Base-by-base conservation (phyloP, 1,140 invertebrate species). In the Helicoverpa zea region DNA sequence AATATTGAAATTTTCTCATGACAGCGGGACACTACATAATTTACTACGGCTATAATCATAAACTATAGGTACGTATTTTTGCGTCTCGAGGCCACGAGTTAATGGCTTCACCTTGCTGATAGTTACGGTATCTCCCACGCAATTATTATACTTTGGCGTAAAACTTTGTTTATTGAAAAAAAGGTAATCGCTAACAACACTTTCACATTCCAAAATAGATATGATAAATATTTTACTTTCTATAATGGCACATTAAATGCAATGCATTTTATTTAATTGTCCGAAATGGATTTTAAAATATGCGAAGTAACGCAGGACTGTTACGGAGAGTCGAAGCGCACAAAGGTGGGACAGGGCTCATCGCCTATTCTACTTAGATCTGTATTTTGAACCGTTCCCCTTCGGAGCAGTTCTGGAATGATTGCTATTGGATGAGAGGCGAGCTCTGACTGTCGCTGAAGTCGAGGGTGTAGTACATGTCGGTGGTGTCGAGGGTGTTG, bases 391-490 rank as follows among this genome's bases (percentile, higher is more conserved):
- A 94, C 90, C 90, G 89, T 88, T 94, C 91, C 84, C 92, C 92
- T 7, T 92, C 90, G 88, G 91, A 90, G 89, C 89, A 91, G 91
- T 92, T 90, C 90, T 82, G 66, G 52, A 92, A 86, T 91, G 90
- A 90, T 91, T 89, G 93, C 95, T 96, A 97, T 95, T 97, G 96
- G 86, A 97, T 97, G 83, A 97, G 95, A 7, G 97, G 97, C 23
- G 96, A 97, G 87, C 96, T 96, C 91, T 97, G 97, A 85, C 96
- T 97, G 92, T 97, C 96, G 88, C 96, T 97, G 94, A 97, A 97
- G 92, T 97, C 97, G 81, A 97, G 95, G 43, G 96, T 97, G 94
- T 97, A 97, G 92, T 97, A 97, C 96, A 97, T 96, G 81, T 97
- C 97, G 47, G 96, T 95, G 88, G 96, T 96, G 89, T 97, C 96